These are phyloP conservation scores for Hemibagrus guttatus DNA, from an alignment of 2,797 vertebrate genomes.

Conservation along the genomic window DNA sequence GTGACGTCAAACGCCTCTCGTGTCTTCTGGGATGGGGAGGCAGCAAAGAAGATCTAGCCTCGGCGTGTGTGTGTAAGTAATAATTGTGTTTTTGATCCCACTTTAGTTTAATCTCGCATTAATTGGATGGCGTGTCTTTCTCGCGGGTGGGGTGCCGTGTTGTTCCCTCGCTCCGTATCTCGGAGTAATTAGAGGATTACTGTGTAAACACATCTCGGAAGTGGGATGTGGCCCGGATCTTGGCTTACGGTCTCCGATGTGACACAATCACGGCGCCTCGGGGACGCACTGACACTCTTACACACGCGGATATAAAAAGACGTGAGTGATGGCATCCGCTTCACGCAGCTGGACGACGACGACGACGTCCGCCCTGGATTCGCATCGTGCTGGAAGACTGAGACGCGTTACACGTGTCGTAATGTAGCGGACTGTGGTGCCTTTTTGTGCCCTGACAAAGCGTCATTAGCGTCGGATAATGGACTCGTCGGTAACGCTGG, in stretches of 20 bases:
- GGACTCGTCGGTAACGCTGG: slow-evolving; percentile 75
- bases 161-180: neutral
- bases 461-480: slow-evolving; percentile 55
- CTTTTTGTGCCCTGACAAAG: neutral
- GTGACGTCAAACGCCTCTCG: neutral
- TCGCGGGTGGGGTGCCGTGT: neutral
- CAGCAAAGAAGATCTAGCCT: neutral
- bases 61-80: too few relatives aligned
- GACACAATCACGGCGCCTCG: slow-evolving; percentile 5
- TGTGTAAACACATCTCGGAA: slow-evolving; percentile 61
- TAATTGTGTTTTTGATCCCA: neutral
- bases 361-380: neutral
- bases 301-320: neutral
- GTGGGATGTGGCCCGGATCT: slow-evolving; percentile 79
- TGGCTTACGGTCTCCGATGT: slow-evolving; percentile 10
- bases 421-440: slow-evolving; percentile 5
- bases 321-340: slow-evolving; percentile 48
- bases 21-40: slow-evolving; percentile 8
- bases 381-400: slow-evolving; percentile 17
- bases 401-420: neutral
- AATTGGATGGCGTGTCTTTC: neutral
- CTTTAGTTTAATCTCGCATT: neutral
- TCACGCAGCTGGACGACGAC: slow-evolving; percentile 57
- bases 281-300: neutral
- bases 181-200: slow-evolving; percentile 14